These are phyloP conservation scores for Lumbricus terrestris DNA, from an alignment of 2,888 invertebrate genomes.

Conservation along the genomic window DNA sequence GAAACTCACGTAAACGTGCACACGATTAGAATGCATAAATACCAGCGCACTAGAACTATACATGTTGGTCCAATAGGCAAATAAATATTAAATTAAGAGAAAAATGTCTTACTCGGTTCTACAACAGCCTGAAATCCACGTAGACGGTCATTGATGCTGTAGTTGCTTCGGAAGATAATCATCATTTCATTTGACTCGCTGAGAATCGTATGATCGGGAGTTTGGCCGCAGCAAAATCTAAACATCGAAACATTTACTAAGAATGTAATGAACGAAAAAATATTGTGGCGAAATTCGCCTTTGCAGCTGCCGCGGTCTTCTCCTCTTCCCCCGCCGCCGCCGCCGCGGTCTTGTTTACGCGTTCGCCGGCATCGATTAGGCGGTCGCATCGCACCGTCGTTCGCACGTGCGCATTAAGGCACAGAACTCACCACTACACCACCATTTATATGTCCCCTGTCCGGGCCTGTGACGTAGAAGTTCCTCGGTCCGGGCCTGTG, in stretches of 20 bases:
- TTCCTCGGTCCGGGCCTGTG: too few relatives aligned
- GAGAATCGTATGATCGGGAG: conserved; percentile 22
- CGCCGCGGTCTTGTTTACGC: too few relatives aligned
- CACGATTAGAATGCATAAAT: not conserved
- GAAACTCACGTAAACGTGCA: not conserved
- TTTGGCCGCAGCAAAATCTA: conserved; percentile 38
- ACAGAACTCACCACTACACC: too few relatives aligned
- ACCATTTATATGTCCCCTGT: too few relatives aligned
- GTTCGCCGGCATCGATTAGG: too few relatives aligned
- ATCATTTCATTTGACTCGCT: conserved; percentile 35
- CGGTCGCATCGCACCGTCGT: too few relatives aligned
- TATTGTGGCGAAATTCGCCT: too few relatives aligned
- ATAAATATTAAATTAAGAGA: not conserved
- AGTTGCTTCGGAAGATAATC: conserved; percentile 37
- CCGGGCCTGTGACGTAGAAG: too few relatives aligned
- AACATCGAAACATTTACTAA: not conserved
- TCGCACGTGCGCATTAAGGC: too few relatives aligned
- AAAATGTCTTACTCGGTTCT: not conserved
- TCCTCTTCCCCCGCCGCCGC: too few relatives aligned
- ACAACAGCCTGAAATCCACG: conserved; percentile 30
- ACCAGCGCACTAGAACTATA: not conserved
- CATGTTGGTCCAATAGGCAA: not conserved
- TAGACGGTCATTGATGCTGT: not conserved
- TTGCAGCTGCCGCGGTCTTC: too few relatives aligned
- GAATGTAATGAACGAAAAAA: not conserved